These are phyloP conservation scores for Podocnemis expansa DNA, from an alignment of 2,113 vertebrate species.

Conservation along the genomic window DNA sequence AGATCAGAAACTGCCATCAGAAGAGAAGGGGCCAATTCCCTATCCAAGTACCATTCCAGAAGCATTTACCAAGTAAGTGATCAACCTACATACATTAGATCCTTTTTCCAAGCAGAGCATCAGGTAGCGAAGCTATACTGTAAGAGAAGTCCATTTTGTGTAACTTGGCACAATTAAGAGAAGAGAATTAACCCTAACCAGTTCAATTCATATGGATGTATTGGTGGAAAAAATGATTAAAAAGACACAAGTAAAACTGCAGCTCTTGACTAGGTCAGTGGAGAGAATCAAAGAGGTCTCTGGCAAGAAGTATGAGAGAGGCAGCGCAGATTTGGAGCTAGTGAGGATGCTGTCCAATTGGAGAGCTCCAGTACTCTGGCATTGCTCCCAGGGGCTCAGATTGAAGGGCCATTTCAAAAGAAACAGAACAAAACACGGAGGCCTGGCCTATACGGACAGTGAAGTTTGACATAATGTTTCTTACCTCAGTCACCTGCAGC, in stretches of 20 bases:
- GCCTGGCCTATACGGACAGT: too few relatives aligned
- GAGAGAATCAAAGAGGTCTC: background rate
- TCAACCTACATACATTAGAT: fast-evolving
- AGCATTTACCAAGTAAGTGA: constrained; percentile 86
- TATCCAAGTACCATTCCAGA: constrained; percentile 91
- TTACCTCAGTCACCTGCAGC: too few relatives aligned
- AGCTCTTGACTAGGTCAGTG: background rate
- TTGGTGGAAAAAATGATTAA: background rate
- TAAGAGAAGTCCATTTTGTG: background rate
- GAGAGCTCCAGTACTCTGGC: background rate
- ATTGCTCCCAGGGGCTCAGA: background rate
- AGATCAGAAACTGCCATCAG: constrained; percentile 92
- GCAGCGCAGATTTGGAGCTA: background rate
- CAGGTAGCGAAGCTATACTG: background rate
- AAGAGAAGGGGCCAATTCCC: constrained; percentile 85
- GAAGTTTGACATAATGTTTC: too few relatives aligned
- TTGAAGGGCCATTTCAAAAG: background rate
- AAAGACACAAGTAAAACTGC: background rate
- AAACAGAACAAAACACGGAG: background rate
- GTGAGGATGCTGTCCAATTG: background rate
- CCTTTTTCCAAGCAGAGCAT: background rate
- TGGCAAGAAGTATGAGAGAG: background rate
- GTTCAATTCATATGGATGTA: background rate
- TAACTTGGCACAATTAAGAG: fast-evolving
- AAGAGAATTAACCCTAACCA: background rate